Base-by-base conservation (phyloP, 2,888 invertebrate genomes). In the Boloria selene region DNA sequence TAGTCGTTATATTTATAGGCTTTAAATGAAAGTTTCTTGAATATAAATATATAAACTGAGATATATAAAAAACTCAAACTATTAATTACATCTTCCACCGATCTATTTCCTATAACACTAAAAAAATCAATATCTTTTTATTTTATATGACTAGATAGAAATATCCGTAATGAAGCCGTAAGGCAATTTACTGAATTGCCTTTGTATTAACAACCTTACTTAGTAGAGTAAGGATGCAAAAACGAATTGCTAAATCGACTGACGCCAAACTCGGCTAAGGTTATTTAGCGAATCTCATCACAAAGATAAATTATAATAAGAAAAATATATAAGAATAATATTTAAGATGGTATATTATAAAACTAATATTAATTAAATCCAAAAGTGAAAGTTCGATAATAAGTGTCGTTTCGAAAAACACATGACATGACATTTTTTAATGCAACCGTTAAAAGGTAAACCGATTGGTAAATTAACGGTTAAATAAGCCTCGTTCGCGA, bases 221-320 rank as follows among this genome's bases (percentile, higher is more conserved):
- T 44, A 62, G n/a, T 67, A 62, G 62, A 54, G 62, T 66, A 66
- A 63, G 70, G 71, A 71, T 68, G 65, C 67, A 71, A 70, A 71
- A 71, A 67, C 64, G 44, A 31, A 70, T 71, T 71, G 70, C 71
- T 55, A 67, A 71, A 71, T 70, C 67, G 62, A 66, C 61, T 65
- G 61, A 64, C 63, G 64, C 58, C 65, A 56, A 71, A 53, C 60
- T 70, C 71, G 71, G 71, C 70, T 70, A 71, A 71, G 71, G 71
- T 71, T 71, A 64, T 69, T 67, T 56, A 59, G 64, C 47, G 44
- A 62, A 64, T 18, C 31, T 50, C 4, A 18, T 16, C 49, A 49
- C 49, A n/a, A 38, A 38, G 31, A 17, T 17, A 47, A 58, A 31
- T 14, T 22, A 45, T 56, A 56, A 45, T 26, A 45, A 13, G n/a